Percentiles rank a stretch among this genome's conserved stretches.
phyloP scores from a whole-genome alignment of 2,797 vertebrate genomes.

The Vireo griseus region DNA sequence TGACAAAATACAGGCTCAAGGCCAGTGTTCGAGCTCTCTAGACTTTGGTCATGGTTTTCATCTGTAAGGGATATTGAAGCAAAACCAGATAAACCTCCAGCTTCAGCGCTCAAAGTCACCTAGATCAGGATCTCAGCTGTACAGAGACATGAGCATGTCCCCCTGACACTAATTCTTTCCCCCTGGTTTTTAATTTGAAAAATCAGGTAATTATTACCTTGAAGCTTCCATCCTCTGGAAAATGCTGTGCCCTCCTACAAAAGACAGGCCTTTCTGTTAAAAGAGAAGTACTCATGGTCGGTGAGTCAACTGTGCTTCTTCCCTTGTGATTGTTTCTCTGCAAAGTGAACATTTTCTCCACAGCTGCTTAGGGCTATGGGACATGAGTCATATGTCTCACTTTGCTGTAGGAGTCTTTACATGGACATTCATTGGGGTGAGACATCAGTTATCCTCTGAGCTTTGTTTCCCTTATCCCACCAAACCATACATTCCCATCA shows the following conservation, averaged over 20 bases:
- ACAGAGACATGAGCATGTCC: rapidly evolving
- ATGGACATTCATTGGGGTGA: background rate
- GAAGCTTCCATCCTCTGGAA: background rate
- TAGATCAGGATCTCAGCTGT: background rate
- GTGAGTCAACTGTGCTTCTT: background rate
- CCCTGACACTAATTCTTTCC: background rate
- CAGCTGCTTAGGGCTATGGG: background rate
- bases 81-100: background rate
- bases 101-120: background rate
- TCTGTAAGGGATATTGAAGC: background rate
- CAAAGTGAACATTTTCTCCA: background rate
- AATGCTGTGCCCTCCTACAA: background rate
- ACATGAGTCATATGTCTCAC: background rate
- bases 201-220: background rate
- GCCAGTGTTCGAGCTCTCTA: background rate
- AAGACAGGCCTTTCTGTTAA: background rate
- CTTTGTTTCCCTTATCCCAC: background rate
- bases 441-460: background rate
- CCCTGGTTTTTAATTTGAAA: background rate
- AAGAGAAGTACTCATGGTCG: background rate
- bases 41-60: background rate
- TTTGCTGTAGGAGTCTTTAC: background rate
- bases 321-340: background rate
- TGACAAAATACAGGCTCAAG: background rate
- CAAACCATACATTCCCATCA: background rate